Conservation (phyloP, 2,113 vertebrate genomes). For the Indri indri region DNA sequence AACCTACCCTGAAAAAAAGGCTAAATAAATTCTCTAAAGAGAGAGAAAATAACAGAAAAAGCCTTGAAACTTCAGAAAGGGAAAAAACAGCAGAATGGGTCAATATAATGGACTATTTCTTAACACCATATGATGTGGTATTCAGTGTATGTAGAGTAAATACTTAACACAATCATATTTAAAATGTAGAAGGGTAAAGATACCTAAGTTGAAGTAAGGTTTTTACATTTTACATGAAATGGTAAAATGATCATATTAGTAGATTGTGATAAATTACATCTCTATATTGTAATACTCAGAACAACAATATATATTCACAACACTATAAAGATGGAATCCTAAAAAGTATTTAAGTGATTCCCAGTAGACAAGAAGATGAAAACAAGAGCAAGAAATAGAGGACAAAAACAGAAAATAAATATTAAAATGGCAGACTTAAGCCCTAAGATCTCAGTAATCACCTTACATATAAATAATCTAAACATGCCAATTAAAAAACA, state of each 20-base stretch:
- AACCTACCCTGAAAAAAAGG: not conserved
- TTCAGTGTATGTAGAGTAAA: not conserved
- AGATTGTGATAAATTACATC: not conserved
- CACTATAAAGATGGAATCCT: not conserved
- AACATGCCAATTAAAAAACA: not conserved
- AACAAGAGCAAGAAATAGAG: not conserved
- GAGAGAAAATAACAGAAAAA: not conserved
- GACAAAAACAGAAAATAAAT: not conserved
- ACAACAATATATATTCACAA: not conserved
- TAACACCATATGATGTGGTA: not conserved
- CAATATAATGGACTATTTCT: not conserved
- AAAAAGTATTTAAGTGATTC: not conserved
- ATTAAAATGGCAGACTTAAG: not conserved
- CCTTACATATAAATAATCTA: constrained; percentile 4
- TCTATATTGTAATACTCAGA: not conserved
- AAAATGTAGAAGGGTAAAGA: not conserved
- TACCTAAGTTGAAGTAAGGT: not conserved
- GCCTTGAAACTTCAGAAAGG: not conserved
- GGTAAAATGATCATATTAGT: not conserved
- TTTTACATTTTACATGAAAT: not conserved
- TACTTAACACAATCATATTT: not conserved
- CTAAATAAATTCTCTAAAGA: not conserved
- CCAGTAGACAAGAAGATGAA: not conserved
- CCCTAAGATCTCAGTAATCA: not conserved
- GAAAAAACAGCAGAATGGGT: not conserved